Evolutionary conservation across 2,888 invertebrate species (phyloP).

Genomic region (Platycnemis pennipes): DNA sequence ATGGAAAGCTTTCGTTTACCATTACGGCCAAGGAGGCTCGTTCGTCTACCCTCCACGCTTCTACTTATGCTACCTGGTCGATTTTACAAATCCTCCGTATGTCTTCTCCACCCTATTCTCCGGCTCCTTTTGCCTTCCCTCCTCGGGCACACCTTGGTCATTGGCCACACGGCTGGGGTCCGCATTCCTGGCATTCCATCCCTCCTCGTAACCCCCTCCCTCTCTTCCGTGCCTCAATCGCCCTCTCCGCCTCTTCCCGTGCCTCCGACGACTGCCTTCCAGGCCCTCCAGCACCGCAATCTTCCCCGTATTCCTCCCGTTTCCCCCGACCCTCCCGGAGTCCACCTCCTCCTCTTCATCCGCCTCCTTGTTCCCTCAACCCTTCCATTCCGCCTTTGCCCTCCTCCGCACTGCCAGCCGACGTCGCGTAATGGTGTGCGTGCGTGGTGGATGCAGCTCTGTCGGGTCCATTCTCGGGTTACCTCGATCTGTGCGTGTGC

Average conservation of each 20-base stretch:
- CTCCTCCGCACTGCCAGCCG: neutral
- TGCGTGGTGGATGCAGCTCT: conserved; percentile 7
- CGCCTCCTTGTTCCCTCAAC: neutral
- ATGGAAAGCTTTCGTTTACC: neutral
- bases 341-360: neutral
- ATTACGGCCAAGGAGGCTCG: neutral
- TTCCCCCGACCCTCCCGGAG: neutral
- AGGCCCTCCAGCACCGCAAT: conserved; percentile 59
- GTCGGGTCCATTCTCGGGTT: conserved; percentile 47
- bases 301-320: conserved; percentile 36
- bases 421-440: conserved; percentile 16
- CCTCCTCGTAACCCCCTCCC: conserved; percentile 52
- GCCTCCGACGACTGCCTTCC: conserved; percentile 3
- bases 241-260: conserved; percentile 4
- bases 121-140: neutral
- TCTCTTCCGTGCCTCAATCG: conserved; percentile 15
- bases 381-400: neutral
- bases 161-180: conserved; percentile 67
- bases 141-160: conserved; percentile 66
- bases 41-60: neutral
- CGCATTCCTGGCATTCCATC: conserved; percentile 61
- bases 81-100: neutral
- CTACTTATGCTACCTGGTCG: neutral
- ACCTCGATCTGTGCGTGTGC: neutral
- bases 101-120: neutral